phyloP scores from a whole-genome alignment of 2,797 vertebrate species.

The Falco rusticolus region DNA sequence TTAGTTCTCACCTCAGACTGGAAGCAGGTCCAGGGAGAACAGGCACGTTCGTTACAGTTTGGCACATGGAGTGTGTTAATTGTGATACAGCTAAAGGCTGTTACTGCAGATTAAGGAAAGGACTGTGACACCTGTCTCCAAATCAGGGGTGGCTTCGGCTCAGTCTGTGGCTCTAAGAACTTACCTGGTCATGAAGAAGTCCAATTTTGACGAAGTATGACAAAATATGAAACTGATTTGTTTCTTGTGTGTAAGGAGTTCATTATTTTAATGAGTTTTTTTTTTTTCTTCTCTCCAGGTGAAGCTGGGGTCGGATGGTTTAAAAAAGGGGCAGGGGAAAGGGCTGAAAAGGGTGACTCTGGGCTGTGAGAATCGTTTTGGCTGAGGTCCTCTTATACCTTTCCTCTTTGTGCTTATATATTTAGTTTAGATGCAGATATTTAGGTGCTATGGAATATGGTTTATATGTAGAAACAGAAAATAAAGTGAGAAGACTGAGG shows the following conservation, averaged over 20 bases:
- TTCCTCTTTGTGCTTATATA: not conserved
- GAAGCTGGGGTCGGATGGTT: not conserved
- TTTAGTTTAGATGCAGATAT: not conserved
- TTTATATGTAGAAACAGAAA: not conserved
- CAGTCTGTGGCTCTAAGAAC: not conserved
- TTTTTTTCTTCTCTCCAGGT: not conserved
- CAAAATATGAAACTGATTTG: not conserved
- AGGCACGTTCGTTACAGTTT: constrained; percentile 5
- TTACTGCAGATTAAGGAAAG: not conserved
- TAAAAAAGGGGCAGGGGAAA: not conserved
- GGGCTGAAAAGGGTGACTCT: not conserved
- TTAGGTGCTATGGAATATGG: not conserved
- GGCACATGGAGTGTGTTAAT: constrained; percentile 42
- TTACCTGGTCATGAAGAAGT: not conserved
- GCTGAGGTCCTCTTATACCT: not conserved
- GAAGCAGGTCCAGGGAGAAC: constrained; percentile 52
- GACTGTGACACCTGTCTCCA: not conserved
- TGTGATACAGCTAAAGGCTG: constrained; percentile 40
- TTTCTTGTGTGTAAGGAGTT: not conserved
- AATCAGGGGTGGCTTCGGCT: not conserved
- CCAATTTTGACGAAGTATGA: not conserved
- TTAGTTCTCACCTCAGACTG: constrained; percentile 61
- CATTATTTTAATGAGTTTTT: too few species aligned
- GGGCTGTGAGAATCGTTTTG: not conserved
- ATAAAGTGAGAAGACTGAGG: not conserved